Evolutionary conservation across 2,888 invertebrate species (phyloP), one percentile per base, ranked within the genome.

Genomic region (Dryobotodes eremita): DNA sequence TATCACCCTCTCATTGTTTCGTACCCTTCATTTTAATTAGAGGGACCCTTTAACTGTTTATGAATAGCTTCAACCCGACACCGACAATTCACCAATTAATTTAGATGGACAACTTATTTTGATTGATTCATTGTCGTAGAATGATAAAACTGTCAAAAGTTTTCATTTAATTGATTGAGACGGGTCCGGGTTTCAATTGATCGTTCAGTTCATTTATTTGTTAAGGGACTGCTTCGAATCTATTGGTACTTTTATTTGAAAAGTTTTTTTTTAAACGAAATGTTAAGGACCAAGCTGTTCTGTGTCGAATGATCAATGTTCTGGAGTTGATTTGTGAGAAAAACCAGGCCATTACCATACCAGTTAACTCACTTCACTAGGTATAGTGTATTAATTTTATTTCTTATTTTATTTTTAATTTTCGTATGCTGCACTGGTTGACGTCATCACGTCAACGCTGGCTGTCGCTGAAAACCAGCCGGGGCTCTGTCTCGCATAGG

Each of bases 1-100:
- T 26, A 59, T 50, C n/a, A 26, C n/a, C 31, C 26, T 59, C 31
- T 48, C 59, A 31, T 72, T 75, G 66, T 64, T 70, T 85, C 64
- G 79, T 87, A 84, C 82, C 84, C 75, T 86, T 86, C 75, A 83
- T 87, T 88, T 88, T 89, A 89, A 89, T 89, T 88, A 87, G 64
- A 79, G 71, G 61, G 59, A 71, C 82, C 88, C 85, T 87, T 88
- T 84, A 75, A 84, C 78, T 74, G 83, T 88, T 90, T 88, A 85
- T 86, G 84, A 90, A 90, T 88, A 86, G 82, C 84, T 84, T 88
- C 75, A 7, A 64, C 20, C 50, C 61, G 66, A 73, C 78, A 72
- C 66, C 31, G 57, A 72, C 64, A 55, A 84, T 82, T 36, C 36
- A 36, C 31, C 84, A 86, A 88, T 87, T 87, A 80, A 87, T 87